Base-by-base conservation (phyloP, 2,797 vertebrate species). In the Lepus townsendii region DNA sequence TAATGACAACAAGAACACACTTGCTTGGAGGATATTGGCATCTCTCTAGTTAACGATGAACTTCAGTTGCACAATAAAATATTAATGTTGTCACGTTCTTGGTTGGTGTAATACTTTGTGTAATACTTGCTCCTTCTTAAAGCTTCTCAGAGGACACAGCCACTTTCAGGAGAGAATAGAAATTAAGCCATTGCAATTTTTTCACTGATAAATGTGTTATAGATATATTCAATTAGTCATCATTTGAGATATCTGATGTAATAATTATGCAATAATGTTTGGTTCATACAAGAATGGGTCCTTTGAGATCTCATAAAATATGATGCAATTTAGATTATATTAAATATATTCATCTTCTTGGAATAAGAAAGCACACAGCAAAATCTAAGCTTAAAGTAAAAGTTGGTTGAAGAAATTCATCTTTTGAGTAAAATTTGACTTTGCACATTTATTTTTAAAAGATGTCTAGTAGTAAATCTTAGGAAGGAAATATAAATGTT, bases 231-330 rank as follows among this genome's bases (percentile, higher is more conserved):
- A 97, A 97, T 95, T 96, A 96, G 94, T 95, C 54, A 94, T 95
- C 83, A 94, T 94, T 97, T 96, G 93, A 82, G 26, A 38, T 93
- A 95, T 85, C 69, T n/a, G 27, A 94, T 90, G 80, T 73, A 95
- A 97, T 97, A 97, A 97, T 97, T 97, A 96, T 79, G 38, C 42
- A 93, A 86, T 97, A 96, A 96, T 96, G 92, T 89, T 96, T 97
- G 73, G 72, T 92, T 96, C 91, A 54, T 72, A 8, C 88, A 94
- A 94, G 47, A 96, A 66, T 95, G 90, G 84, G 79, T 90, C 97
- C 95, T 92, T 90, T 90, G 95, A 91, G 96, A 96, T 90, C 71
- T 93, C 42, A 90, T 97, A 94, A 97, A 96, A 95, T 96, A 96
- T 86, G 77, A 93, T 96, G 95, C 86, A 96, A 97, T 96, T 97